Evolutionary conservation across 2,888 invertebrate species (phyloP).

Genomic region (Scaptomyza tumidula): DNA sequence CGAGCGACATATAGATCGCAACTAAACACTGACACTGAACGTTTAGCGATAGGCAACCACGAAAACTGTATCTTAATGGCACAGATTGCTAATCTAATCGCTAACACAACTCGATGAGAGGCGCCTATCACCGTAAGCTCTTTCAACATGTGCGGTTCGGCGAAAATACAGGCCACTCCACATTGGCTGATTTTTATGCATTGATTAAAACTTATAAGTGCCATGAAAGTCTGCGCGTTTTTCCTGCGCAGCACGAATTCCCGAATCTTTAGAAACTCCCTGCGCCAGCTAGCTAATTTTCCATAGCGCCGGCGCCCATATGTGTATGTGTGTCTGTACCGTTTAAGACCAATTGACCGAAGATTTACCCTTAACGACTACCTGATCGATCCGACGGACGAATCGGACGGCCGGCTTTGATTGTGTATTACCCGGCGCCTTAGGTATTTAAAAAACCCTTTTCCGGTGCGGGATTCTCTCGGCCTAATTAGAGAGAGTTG

Average conservation of each 20-base stretch:
- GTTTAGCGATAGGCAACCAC: conserved; percentile 36
- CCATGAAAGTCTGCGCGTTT: conserved; percentile 63
- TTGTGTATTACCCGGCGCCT: conserved; percentile 69
- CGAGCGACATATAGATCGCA: conserved; percentile 45
- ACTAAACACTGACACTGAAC: conserved; percentile 52
- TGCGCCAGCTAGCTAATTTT: conserved; percentile 62
- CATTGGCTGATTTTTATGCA: conserved; percentile 16
- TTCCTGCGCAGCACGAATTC: conserved; percentile 52
- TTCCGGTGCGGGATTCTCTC: conserved; percentile 67
- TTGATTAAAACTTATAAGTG: conserved; percentile 63
- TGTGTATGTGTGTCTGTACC: conserved; percentile 43
- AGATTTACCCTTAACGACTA: conserved; percentile 39
- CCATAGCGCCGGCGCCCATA: conserved; percentile 63
- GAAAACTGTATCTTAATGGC: conserved; percentile 61
- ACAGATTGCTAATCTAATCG: conserved; percentile 72
- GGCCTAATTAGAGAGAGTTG: conserved; percentile 75
- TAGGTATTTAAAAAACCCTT: conserved; percentile 78
- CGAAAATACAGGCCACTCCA: conserved; percentile 49
- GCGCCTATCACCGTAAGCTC: neutral
- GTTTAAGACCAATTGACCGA: conserved; percentile 62
- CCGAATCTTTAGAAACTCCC: conserved; percentile 66
- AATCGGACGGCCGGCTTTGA: neutral
- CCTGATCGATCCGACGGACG: conserved; percentile 23
- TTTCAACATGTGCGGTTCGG: conserved; percentile 13
- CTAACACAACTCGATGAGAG: conserved; percentile 26